Evolutionary conservation across 2,888 invertebrate species (phyloP).

Genomic region (Pyrrhosoma nymphula): DNA sequence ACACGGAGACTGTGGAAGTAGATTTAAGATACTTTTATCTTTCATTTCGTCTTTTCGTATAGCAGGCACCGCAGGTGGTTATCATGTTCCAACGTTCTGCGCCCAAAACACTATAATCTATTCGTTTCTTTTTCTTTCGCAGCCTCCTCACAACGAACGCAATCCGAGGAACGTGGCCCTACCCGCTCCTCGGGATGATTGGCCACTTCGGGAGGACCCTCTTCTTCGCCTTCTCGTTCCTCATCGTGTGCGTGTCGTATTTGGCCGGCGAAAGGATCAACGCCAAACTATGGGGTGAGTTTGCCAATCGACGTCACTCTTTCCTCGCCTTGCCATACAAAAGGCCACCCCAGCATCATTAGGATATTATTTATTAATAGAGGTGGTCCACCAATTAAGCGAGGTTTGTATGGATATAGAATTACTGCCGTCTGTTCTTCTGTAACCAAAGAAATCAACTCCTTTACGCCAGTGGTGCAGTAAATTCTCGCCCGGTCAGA

Average conservation of each 20-base stretch:
- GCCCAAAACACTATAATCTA: neutral
- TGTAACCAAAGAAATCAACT: no score
- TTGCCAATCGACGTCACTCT: neutral
- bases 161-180: conserved; percentile 45
- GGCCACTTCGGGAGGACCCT: neutral
- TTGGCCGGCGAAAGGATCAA: conserved; percentile 42
- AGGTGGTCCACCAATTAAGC: no score
- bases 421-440: no score
- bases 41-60: no score
- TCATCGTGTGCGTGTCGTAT: conserved; percentile 6
- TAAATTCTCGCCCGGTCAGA: no score
- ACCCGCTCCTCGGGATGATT: conserved; percentile 45
- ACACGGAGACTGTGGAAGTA: no score
- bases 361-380: no score
- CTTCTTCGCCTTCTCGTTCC: conserved; percentile 45
- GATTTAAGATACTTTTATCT: no score
- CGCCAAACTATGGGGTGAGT: conserved; percentile 48
- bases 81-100: neutral
- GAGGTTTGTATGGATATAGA: no score
- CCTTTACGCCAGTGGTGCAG: no score
- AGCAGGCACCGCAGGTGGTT: neutral
- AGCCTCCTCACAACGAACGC: conserved; percentile 49
- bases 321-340: no score
- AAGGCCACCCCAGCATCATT: no score
- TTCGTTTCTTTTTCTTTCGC: neutral